Percentiles rank a stretch among this genome's conserved stretches.
Conservation (phyloP, 1,140 invertebrate species). For the Euwallacea similis region DNA sequence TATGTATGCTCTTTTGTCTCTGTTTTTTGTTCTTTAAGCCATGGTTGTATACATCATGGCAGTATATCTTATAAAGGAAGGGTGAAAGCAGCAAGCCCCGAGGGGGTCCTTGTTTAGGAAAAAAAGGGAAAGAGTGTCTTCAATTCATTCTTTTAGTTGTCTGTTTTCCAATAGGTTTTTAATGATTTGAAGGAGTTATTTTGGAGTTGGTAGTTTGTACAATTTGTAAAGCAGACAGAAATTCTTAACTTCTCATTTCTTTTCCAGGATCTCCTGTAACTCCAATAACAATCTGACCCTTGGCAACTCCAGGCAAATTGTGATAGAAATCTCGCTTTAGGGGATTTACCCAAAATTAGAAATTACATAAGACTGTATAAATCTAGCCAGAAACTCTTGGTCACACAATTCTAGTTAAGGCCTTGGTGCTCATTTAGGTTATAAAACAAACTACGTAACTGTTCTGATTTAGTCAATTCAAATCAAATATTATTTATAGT, state of each 20-base stretch:
- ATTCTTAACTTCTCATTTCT: neutral
- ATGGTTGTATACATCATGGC: too few species aligned
- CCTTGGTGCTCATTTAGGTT: conserved; percentile 30
- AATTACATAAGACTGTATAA: conserved; percentile 29
- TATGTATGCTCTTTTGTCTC: too few species aligned
- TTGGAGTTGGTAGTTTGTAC: too few species aligned
- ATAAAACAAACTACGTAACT: conserved; percentile 17
- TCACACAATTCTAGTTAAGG: conserved; percentile 22
- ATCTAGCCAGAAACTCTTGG: conserved; percentile 29
- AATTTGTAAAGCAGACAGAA: too few species aligned
- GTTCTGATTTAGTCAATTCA: conserved; percentile 3
- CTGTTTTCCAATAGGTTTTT: too few species aligned
- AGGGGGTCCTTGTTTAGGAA: too few species aligned
- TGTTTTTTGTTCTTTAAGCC: too few species aligned
- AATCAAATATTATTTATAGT: neutral
- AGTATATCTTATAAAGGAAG: too few species aligned
- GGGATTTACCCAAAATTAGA: conserved; percentile 1
- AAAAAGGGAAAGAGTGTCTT: too few species aligned
- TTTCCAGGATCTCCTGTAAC: conserved; percentile 26
- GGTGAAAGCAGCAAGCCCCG: too few species aligned
- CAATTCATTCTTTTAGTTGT: too few species aligned
- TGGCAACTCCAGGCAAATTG: conserved; percentile 26
- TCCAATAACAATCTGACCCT: conserved; percentile 6
- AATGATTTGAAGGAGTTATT: too few species aligned
- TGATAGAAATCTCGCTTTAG: conserved; percentile 29